phyloP scores from a whole-genome alignment of 2,888 invertebrate genomes.

The Drosophila birchii region DNA sequence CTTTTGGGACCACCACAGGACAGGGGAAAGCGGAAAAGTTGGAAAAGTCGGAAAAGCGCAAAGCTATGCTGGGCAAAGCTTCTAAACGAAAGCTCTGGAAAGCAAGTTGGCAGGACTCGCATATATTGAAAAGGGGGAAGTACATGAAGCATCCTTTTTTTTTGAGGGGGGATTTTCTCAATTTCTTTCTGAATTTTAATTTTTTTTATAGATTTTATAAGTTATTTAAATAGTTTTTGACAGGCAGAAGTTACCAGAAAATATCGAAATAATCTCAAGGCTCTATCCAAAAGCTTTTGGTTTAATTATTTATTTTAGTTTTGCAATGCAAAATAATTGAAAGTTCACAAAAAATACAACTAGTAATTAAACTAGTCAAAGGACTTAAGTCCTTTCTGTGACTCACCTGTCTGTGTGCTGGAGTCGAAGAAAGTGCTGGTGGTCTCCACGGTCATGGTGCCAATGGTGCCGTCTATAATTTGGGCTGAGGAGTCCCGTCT shows the following conservation, averaged over 20 bases:
- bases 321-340: background rate
- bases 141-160: background rate
- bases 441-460: conserved; percentile 96
- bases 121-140: background rate
- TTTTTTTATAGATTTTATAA: background rate
- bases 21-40: background rate
- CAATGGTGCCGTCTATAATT: conserved; percentile 95
- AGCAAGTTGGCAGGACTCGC: conserved; percentile 16
- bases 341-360: no score
- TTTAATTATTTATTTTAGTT: background rate
- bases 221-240: background rate
- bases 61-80: background rate
- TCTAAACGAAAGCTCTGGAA: background rate
- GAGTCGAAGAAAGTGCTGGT: conserved; percentile 96
- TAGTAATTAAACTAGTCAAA: accelerated
- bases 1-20: conserved; percentile 13
- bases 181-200: no score
- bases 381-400: accelerated
- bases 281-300: no score
- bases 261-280: no score
- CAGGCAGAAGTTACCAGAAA: no score
- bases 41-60: background rate
- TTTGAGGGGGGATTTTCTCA: no score
- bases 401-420: conserved; percentile 96
- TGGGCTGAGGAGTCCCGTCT: conserved; percentile 93